phyloP scores from a whole-genome alignment of 2,797 vertebrate genomes.

The Pelobates cultripes region DNA sequence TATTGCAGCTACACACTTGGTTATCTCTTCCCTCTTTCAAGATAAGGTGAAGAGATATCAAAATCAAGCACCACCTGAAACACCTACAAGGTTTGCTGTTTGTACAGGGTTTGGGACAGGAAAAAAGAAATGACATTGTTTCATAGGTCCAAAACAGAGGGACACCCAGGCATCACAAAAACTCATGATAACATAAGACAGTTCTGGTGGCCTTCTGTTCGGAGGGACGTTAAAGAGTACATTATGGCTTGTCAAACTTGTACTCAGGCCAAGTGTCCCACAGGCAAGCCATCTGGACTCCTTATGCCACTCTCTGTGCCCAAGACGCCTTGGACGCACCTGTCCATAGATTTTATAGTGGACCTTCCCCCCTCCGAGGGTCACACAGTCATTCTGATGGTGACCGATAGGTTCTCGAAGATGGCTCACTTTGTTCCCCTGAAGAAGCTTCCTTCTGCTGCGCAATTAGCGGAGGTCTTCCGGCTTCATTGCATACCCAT shows the following conservation, averaged over 20 bases:
- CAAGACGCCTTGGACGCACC: background rate
- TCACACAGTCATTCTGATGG: background rate
- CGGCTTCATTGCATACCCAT: background rate
- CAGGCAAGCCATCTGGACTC: background rate
- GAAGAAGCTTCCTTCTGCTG: background rate
- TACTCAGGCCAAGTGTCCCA: background rate
- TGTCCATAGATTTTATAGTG: background rate
- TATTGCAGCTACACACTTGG: too few species aligned
- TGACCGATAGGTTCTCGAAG: too few species aligned
- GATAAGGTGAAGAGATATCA: too few species aligned
- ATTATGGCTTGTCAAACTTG: background rate
- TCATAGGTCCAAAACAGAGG: too few species aligned
- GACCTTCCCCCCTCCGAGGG: background rate
- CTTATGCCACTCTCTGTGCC: background rate
- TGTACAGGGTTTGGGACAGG: too few species aligned
- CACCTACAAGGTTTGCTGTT: too few species aligned
- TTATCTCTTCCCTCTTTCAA: too few species aligned
- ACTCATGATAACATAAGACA: too few species aligned
- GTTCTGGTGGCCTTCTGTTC: background rate
- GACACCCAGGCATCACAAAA: too few species aligned
- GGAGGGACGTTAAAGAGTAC: background rate
- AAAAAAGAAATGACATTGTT: too few species aligned
- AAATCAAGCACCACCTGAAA: too few species aligned
- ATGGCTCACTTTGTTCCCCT: background rate
- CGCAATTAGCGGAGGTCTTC: background rate